Conservation (phyloP, 2,113 vertebrate genomes). For the Anser brachyrhynchus region DNA sequence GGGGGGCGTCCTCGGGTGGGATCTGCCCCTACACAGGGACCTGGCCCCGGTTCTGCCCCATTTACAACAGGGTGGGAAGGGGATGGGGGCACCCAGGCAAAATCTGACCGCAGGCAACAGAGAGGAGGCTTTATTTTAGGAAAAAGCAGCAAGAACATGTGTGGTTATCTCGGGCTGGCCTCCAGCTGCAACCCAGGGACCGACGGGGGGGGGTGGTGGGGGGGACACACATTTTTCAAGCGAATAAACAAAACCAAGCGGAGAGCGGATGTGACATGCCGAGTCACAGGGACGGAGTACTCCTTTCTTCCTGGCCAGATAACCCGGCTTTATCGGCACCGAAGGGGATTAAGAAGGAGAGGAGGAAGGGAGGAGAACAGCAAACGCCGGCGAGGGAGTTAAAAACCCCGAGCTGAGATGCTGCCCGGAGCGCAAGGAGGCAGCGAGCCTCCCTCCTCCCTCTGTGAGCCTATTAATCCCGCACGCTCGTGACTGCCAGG, state of each 20-base stretch:
- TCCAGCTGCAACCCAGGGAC: conserved; percentile 54
- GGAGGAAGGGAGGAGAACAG: not conserved
- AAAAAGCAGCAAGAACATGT: conserved; percentile 34
- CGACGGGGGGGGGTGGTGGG: not conserved
- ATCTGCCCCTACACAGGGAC: accelerated
- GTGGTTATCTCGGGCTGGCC: conserved; percentile 24
- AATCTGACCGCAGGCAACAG: conserved; percentile 9
- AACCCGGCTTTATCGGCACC: not conserved
- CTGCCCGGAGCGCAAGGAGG: not conserved
- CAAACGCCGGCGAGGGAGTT: not conserved
- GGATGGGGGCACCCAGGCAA: not conserved
- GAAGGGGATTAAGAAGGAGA: not conserved
- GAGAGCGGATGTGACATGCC: not conserved
- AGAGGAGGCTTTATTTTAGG: conserved; percentile 41
- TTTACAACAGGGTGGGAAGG: not conserved
- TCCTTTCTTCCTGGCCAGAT: conserved; percentile 39
- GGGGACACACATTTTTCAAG: not conserved
- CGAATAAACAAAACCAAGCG: conserved; percentile 23
- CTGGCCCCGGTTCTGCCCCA: too few relatives aligned
- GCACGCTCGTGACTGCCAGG: not conserved
- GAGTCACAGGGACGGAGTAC: conserved; percentile 8
- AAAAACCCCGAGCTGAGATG: not conserved
- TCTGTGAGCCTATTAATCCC: not conserved
- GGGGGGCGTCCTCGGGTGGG: not conserved
- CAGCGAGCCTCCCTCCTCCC: not conserved